These are phyloP conservation scores for Pogonomyrmex barbatus DNA, from an alignment of 1,140 invertebrate species.

Conservation along the genomic window DNA sequence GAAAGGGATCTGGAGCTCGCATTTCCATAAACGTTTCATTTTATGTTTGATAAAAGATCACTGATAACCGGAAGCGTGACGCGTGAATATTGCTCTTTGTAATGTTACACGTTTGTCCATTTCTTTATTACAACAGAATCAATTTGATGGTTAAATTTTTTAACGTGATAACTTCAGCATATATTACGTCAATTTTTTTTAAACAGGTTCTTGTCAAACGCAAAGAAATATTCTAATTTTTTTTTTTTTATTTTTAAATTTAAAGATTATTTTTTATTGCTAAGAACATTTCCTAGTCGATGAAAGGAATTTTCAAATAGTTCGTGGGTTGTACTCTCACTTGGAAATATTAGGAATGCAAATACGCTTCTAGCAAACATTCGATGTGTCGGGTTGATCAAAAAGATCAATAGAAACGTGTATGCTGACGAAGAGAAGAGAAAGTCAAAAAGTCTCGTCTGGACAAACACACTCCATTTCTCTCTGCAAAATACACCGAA, in stretches of 20 bases:
- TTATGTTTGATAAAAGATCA: neutral
- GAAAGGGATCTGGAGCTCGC: conserved; percentile 30
- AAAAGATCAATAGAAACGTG: conserved; percentile 27
- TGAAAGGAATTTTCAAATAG: neutral
- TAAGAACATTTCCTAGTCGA: neutral
- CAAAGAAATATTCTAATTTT: neutral
- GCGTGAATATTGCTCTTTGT: conserved; percentile 14
- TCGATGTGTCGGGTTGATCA: neutral
- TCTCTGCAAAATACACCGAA: neutral
- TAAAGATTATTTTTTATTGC: neutral
- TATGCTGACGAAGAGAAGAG: neutral
- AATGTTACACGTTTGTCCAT: neutral
- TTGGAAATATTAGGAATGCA: neutral
- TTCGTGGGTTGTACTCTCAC: neutral
- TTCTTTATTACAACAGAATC: neutral
- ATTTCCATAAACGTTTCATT: conserved; percentile 80
- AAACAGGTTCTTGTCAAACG: neutral
- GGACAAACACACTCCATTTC: neutral
- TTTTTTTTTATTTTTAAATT: neutral
- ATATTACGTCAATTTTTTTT: neutral
- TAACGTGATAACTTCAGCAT: neutral
- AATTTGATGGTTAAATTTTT: neutral
- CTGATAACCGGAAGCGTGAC: conserved; percentile 66
- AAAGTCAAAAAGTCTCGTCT: conserved; percentile 20
- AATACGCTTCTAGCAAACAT: conserved; percentile 20